phyloP scores from a whole-genome alignment of 2,797 vertebrate species.

The Calcarius lapponicus region DNA sequence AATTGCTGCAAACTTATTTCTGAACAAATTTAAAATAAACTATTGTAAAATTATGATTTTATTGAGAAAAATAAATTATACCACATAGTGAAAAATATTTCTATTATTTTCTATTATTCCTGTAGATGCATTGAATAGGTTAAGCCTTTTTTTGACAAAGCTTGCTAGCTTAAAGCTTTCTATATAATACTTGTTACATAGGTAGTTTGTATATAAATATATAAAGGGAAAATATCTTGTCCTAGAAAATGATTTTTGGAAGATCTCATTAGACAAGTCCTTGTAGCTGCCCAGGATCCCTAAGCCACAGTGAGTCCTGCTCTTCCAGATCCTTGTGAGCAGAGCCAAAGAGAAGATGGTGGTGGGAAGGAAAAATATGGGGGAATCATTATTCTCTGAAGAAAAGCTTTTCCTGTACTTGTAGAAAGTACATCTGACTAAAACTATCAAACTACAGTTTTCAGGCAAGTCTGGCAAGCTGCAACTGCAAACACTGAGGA shows the following conservation, averaged over 20 bases:
- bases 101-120: not conserved
- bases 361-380: not conserved
- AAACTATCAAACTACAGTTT: not conserved
- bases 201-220: not conserved
- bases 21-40: not conserved
- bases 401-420: not conserved
- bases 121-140: not conserved
- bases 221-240: not conserved
- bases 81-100: not conserved
- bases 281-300: not conserved
- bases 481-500: not conserved
- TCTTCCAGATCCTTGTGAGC: not conserved
- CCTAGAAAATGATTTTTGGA: not conserved
- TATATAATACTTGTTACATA: accelerated
- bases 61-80: not conserved
- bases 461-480: not conserved
- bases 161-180: not conserved
- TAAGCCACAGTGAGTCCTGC: not conserved
- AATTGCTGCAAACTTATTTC: not conserved
- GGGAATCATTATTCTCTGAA: not conserved
- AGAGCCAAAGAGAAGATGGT: not conserved
- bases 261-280: not conserved
- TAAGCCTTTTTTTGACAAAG: not conserved
- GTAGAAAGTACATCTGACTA: not conserved
- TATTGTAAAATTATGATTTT: not conserved